Evolutionary conservation across 1,140 invertebrate genomes (phyloP).

Genomic region (Tetragnatha versicolor): DNA sequence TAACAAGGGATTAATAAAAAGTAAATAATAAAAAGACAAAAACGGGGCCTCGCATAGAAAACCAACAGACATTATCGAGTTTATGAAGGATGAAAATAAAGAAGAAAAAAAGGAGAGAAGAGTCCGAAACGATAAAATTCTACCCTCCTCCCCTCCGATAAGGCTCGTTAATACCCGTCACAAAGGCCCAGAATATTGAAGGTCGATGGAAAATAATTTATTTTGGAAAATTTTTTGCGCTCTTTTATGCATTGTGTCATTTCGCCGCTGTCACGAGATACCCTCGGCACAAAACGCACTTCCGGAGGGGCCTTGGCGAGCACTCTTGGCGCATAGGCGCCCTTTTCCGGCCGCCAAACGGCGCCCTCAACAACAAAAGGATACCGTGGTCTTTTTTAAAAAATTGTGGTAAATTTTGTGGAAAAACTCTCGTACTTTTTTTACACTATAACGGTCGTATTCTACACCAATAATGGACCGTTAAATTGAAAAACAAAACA

Average conservation of each 20-base stretch:
- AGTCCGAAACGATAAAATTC: constrained; percentile 25
- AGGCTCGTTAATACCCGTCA: constrained; percentile 47
- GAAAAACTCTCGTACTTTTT: too few species aligned
- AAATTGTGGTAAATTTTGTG: too few species aligned
- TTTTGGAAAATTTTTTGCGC: constrained; percentile 41
- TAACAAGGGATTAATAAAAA: constrained; percentile 31
- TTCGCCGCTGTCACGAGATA: constrained; percentile 46
- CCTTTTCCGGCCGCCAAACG: too few species aligned
- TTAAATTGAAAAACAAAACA: too few species aligned
- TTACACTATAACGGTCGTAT: too few species aligned
- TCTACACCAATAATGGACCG: too few species aligned
- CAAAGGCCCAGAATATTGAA: constrained; percentile 47
- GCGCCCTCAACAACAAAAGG: too few species aligned
- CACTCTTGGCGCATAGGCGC: too few species aligned
- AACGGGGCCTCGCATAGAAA: not conserved
- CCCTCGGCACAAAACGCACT: constrained; percentile 45
- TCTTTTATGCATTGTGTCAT: constrained; percentile 21
- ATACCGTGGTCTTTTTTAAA: too few species aligned
- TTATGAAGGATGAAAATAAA: constrained; percentile 25
- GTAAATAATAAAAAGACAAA: not conserved
- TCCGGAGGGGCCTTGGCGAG: too few species aligned
- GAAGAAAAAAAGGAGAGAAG: not conserved
- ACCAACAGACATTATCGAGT: constrained; percentile 40
- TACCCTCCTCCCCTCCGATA: constrained; percentile 10
- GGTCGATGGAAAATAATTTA: constrained; percentile 52